Base-by-base conservation (phyloP, 23 tunicate species). In the Corella eumyota region DNA sequence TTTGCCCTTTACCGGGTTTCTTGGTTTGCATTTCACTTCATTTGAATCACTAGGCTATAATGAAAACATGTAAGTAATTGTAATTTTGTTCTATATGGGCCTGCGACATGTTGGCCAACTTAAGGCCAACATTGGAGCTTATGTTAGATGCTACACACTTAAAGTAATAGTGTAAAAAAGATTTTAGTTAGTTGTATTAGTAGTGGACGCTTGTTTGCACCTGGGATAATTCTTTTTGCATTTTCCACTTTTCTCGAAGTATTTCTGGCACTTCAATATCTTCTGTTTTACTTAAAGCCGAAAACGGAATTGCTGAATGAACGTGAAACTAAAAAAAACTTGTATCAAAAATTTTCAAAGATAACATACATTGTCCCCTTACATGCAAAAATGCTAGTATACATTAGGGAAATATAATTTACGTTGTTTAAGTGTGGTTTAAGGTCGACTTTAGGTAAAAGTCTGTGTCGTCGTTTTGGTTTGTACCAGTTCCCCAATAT, bases 401-500 rank as follows among this genome's bases (percentile, higher is more conserved):
- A 51, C 6, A 6, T 15, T 58, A 58, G 6, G 15, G n/a, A 15
- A 19, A 6, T 25, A 6, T 6, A 58, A 24, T 69, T 62, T 62
- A 78, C 83, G 33, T 78, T 78, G 70, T 60, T 68, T 7, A 75
- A 25, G 25, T 55, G 78, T 15, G 72, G 61, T 62, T 79, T 73
- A 23, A 79, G 36, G 20, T 79, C 73, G 25, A 78, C 68, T 68
- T 88, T 88, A 23, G 96, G 96, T 33, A 88, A 54, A 37, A 62
- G 29, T 25, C 88, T 65, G 36, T 79, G 96, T 25, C 77, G 34
- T 33, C 67, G 37, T 47, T 68, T 79, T 30, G 81, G 87, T 35
- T 79, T 78, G 96, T 88, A 88, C 28, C 71, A 64, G 3, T 69
- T 61, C 29, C 96, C 96, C 48, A 85, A 66, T 21, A 88, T 69